These are phyloP conservation scores for Ceratotherium simum DNA, from an alignment of 2,113 vertebrate genomes.

Conservation along the genomic window DNA sequence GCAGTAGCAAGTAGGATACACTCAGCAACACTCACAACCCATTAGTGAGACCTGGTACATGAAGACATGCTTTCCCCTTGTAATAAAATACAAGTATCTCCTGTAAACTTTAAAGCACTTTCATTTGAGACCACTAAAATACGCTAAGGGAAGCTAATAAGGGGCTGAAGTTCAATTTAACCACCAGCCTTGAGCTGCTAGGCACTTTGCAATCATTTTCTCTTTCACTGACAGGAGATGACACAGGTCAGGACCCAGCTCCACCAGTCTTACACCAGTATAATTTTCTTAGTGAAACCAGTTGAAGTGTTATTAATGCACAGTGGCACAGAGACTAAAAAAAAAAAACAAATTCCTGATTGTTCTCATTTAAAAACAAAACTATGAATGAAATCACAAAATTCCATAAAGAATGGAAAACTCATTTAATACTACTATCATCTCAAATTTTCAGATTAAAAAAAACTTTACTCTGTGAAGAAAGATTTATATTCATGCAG, in stretches of 20 bases:
- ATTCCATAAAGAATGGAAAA: background rate
- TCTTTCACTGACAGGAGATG: rapidly evolving
- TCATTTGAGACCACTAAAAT: background rate
- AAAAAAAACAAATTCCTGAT: background rate
- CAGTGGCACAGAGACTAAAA: background rate
- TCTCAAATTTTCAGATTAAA: background rate
- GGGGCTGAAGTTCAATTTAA: rapidly evolving
- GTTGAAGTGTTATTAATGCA: rapidly evolving
- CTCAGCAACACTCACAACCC: constrained; percentile 44
- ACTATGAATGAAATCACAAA: background rate
- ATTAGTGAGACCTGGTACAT: background rate
- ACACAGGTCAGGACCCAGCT: too few relatives aligned
- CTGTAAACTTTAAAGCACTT: background rate
- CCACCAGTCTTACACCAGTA: background rate
- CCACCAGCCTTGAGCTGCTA: too few relatives aligned
- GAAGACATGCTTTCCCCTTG: background rate
- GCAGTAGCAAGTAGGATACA: too few relatives aligned
- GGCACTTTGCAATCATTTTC: rapidly evolving
- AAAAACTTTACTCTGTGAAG: background rate
- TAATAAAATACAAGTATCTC: background rate
- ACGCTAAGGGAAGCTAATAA: background rate
- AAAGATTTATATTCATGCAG: background rate
- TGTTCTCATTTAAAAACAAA: background rate
- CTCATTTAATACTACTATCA: background rate
- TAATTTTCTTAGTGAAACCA: background rate